These are phyloP conservation scores for Merluccius polli DNA, from an alignment of 2,797 vertebrate genomes.

Conservation along the genomic window DNA sequence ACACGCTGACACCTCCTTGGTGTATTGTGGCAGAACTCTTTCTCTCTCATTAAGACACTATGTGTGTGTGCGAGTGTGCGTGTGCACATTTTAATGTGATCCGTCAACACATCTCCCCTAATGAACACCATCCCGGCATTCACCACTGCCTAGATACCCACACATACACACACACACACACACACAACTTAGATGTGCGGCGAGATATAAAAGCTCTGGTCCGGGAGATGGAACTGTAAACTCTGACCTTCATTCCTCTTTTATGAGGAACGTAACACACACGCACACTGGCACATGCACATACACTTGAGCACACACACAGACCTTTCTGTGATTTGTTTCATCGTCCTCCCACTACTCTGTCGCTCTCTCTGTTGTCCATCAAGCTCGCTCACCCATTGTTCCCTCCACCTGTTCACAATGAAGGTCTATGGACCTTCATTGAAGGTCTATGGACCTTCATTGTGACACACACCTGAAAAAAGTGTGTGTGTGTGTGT, in stretches of 20 bases:
- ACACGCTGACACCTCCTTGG: too few species aligned
- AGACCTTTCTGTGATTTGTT: neutral
- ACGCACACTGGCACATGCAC: too few species aligned
- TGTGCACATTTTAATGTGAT: neutral
- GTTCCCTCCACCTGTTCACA: conserved; percentile 14
- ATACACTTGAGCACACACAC: neutral
- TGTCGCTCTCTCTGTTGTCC: conserved; percentile 39
- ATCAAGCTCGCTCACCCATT: neutral
- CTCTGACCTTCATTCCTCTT: conserved; percentile 37
- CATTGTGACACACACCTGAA: neutral
- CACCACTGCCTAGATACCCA: conserved; percentile 1
- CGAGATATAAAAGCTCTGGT: conserved; percentile 23
- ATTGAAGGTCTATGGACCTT: neutral
- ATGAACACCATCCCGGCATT: conserved; percentile 8
- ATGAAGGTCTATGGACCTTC: neutral
- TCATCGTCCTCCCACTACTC: conserved; percentile 2
- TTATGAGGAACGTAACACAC: conserved; percentile 34
- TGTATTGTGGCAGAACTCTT: neutral
- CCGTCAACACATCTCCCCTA: conserved; percentile 20
- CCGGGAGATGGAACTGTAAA: conserved; percentile 38
- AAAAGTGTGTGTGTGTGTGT: too few species aligned
- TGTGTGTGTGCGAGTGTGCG: neutral
- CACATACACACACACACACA: neutral
- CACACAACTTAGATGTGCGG: neutral
- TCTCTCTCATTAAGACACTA: neutral